Evolutionary conservation across 2,888 invertebrate species (phyloP).

Genomic region (Drosophila pegasa): DNA sequence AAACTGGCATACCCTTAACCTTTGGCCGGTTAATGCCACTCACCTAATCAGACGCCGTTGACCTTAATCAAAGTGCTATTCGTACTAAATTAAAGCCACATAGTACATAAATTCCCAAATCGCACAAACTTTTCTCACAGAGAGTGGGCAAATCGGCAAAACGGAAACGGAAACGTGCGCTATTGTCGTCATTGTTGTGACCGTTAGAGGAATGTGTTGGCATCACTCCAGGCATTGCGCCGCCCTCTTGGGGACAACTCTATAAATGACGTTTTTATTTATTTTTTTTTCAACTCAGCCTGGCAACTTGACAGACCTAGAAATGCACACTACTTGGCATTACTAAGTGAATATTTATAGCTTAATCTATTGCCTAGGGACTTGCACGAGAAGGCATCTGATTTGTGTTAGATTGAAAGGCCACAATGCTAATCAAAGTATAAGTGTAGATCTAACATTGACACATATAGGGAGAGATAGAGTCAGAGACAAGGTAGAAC

Average conservation of each 20-base stretch:
- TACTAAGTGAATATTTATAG: neutral
- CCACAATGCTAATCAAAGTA: too few species aligned
- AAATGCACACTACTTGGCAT: constrained; percentile 3
- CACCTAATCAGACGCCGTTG: constrained; percentile 41
- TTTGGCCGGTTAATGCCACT: constrained; percentile 22
- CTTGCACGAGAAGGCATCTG: too few species aligned
- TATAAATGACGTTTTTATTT: constrained; percentile 37
- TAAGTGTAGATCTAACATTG: too few species aligned
- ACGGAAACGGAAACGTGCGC: constrained; percentile 67
- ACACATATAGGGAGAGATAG: too few species aligned
- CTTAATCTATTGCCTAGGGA: neutral
- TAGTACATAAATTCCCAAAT: constrained; percentile 51
- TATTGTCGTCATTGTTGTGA: constrained; percentile 35
- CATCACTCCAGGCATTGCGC: constrained; percentile 22
- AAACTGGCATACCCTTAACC: constrained; percentile 31
- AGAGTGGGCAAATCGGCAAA: constrained; percentile 27
- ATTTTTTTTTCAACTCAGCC: constrained; percentile 4
- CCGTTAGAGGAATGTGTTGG: constrained; percentile 41
- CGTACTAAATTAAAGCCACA: constrained; percentile 42
- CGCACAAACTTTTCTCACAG: neutral
- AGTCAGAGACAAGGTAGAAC: too few species aligned
- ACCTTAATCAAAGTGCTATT: constrained; percentile 60
- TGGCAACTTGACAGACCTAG: constrained; percentile 30
- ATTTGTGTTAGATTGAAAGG: too few species aligned
- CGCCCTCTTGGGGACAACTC: constrained; percentile 12